Conservation (phyloP, 1,140 invertebrate genomes). For the Cephus cinctus region DNA sequence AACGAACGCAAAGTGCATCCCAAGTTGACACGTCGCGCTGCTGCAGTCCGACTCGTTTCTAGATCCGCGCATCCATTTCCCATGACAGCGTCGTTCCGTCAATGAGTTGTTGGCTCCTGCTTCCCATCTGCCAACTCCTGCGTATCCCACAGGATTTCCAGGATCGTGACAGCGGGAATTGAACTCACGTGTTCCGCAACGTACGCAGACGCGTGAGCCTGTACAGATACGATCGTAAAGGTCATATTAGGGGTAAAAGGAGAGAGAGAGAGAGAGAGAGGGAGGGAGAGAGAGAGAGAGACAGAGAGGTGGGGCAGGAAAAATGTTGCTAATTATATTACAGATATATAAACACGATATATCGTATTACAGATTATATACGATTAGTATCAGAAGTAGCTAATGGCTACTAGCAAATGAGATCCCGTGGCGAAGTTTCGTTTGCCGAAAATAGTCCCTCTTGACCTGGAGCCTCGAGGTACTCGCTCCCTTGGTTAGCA, state of each 20-base stretch:
- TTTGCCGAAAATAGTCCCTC: too few relatives aligned
- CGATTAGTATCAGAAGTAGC: too few relatives aligned
- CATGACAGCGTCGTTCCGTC: slow-evolving; percentile 28
- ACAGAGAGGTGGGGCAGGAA: slow-evolving; percentile 10
- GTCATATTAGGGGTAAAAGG: not conserved
- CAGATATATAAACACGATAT: too few relatives aligned
- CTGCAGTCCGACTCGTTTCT: not conserved
- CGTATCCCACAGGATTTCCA: slow-evolving; percentile 16
- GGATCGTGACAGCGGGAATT: slow-evolving; percentile 16
- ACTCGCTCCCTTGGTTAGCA: too few relatives aligned
- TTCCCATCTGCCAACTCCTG: slow-evolving; percentile 35
- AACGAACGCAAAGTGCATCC: not conserved
- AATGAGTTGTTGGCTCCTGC: too few relatives aligned
- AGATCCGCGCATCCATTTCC: slow-evolving; percentile 34
- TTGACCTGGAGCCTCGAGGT: too few relatives aligned
- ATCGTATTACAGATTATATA: too few relatives aligned
- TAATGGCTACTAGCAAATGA: too few relatives aligned
- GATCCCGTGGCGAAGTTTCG: too few relatives aligned
- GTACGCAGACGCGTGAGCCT: slow-evolving; percentile 33
- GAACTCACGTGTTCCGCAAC: slow-evolving; percentile 19
- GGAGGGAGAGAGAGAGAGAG: slow-evolving; percentile 6
- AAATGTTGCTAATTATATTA: too few relatives aligned
- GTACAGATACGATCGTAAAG: slow-evolving; percentile 9
- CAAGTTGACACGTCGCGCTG: not conserved
- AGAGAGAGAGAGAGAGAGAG: slow-evolving; percentile 5